Evolutionary conservation across 1,140 invertebrate species (phyloP).

Genomic region (Trichoplusia ni): DNA sequence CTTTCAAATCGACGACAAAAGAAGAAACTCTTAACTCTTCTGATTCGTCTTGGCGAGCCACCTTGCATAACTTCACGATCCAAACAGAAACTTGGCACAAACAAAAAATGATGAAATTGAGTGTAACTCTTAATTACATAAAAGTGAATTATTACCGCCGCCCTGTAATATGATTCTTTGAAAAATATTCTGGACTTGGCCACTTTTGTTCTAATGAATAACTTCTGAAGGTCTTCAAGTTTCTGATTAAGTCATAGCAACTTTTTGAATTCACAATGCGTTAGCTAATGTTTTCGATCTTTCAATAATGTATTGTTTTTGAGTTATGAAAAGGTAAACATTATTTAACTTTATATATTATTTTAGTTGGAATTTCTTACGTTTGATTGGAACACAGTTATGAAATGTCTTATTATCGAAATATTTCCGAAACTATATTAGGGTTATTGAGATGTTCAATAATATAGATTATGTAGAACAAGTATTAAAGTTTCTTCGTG

Average conservation of each 20-base stretch:
- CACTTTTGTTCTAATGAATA: background rate
- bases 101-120: conserved; percentile 1
- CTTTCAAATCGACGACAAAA: background rate
- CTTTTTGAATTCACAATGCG: background rate
- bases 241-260: conserved; percentile 10
- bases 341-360: background rate
- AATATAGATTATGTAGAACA: too few species aligned
- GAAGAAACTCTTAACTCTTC: background rate
- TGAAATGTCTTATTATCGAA: too few species aligned
- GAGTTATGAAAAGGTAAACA: background rate
- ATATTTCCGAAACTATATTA: too few species aligned
- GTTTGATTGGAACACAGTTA: too few species aligned
- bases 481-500: too few species aligned
- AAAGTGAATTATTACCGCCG: background rate
- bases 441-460: too few species aligned
- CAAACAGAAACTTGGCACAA: background rate
- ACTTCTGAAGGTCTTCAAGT: background rate
- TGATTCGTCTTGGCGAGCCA: background rate
- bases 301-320: background rate
- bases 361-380: too few species aligned
- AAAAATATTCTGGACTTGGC: background rate
- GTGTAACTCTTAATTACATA: conserved; percentile 4
- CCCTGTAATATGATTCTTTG: background rate
- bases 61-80: conserved; percentile 7
- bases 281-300: conserved; percentile 5